phyloP scores from a whole-genome alignment of 2,797 vertebrate genomes.

The Chrosomus eos region DNA sequence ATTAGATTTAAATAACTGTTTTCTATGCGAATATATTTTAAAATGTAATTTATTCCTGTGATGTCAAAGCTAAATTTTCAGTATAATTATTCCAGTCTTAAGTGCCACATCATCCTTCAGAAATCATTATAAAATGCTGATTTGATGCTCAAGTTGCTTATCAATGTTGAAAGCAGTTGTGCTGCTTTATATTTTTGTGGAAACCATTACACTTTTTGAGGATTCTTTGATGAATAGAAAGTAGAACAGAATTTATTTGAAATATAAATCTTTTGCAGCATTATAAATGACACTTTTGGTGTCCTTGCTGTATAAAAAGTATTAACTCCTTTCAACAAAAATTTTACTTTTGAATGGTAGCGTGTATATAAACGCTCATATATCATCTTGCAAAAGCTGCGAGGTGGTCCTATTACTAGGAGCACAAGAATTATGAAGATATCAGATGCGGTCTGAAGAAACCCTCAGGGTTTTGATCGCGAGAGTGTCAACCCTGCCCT shows the following conservation, averaged over 20 bases:
- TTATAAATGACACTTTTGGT: neutral
- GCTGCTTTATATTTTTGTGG: neutral
- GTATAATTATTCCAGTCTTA: no score
- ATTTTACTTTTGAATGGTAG: neutral
- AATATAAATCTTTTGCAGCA: neutral
- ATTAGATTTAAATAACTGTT: neutral
- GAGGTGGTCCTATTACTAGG: constrained; percentile 49
- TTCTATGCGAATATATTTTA: neutral
- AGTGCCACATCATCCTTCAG: no score
- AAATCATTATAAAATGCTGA: no score
- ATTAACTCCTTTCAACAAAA: neutral
- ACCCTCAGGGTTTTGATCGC: constrained; percentile 43
- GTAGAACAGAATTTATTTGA: neutral
- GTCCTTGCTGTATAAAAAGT: neutral
- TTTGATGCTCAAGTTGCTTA: no score
- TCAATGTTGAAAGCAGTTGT: neutral
- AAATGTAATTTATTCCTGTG: neutral
- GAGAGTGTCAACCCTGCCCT: constrained; percentile 42
- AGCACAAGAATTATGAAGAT: constrained; percentile 34
- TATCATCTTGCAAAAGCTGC: constrained; percentile 32
- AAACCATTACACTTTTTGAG: neutral
- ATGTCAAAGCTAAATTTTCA: no score
- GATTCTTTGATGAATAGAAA: neutral
- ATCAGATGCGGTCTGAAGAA: constrained; percentile 38
- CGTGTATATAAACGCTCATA: constrained; percentile 18